A percentile compares a stretch with the other conserved stretches of the same genome.
These are phyloP conservation scores for Diplolepis rosae DNA, from an alignment of 2,888 invertebrate species.

Conservation along the genomic window DNA sequence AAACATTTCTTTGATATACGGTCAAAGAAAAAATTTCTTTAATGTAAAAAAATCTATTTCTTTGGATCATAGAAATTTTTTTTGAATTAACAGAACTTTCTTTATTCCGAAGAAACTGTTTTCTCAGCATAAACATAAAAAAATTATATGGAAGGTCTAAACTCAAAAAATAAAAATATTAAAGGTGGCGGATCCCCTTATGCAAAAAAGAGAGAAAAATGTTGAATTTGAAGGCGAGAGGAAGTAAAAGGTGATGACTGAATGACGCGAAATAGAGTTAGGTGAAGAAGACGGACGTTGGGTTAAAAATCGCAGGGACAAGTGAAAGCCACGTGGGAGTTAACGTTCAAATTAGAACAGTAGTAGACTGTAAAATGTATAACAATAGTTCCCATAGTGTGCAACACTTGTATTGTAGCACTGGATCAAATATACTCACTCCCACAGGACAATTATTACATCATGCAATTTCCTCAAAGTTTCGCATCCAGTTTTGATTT, in stretches of 20 bases:
- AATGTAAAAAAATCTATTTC: too few species aligned
- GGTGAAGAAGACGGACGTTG: constrained; percentile 51
- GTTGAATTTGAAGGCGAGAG: constrained; percentile 3
- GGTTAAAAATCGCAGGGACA: constrained; percentile 62
- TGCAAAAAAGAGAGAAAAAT: too few species aligned
- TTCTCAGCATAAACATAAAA: too few species aligned
- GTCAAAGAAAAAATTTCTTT: too few species aligned
- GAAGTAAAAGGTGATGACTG: constrained; percentile 39
- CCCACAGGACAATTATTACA: constrained; percentile 73
- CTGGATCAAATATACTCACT: constrained; percentile 64
- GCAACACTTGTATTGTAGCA: constrained; percentile 68
- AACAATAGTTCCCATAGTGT: constrained; percentile 73
- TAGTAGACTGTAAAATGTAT: constrained; percentile 72
- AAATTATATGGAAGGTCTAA: too few species aligned
- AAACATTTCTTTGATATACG: too few species aligned
- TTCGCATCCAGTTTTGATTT: constrained; percentile 56
- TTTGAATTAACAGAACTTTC: too few species aligned
- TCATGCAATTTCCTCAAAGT: constrained; percentile 72
- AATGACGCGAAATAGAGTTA: constrained; percentile 38
- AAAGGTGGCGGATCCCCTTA: too few species aligned
- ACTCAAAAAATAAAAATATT: too few species aligned
- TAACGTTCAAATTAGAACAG: constrained; percentile 60
- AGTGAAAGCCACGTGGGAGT: constrained; percentile 73
- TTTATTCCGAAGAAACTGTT: too few species aligned
- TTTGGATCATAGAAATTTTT: too few species aligned